Evolutionary conservation across 2,113 vertebrate genomes (phyloP).

Genomic region (Potamarius usumacintae): DNA sequence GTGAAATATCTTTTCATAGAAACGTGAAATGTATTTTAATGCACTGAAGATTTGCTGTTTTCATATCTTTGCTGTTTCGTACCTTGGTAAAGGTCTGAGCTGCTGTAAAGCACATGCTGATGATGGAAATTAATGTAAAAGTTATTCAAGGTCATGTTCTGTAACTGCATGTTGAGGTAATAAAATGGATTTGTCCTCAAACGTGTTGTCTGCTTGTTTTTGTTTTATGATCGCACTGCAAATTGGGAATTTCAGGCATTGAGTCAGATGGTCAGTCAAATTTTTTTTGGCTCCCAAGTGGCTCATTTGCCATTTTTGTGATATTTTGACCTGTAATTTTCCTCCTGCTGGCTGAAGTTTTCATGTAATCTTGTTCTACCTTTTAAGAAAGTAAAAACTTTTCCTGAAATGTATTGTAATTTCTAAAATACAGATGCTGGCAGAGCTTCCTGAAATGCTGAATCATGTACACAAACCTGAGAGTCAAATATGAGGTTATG

Average conservation of each 20-base stretch:
- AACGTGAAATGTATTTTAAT: conserved; percentile 86
- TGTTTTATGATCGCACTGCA: not conserved
- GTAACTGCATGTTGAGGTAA: conserved; percentile 95
- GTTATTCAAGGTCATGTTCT: conserved; percentile 78
- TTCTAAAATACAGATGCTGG: not conserved
- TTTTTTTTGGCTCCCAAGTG: not conserved
- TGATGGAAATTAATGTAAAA: conserved; percentile 55
- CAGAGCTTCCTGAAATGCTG: no score
- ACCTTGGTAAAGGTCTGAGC: conserved; percentile 76
- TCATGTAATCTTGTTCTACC: not conserved
- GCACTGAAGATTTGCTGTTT: conserved; percentile 69
- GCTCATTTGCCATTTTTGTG: not conserved
- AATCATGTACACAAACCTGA: not conserved
- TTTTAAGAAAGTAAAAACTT: not conserved
- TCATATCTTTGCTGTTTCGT: conserved; percentile 12
- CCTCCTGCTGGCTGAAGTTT: no score
- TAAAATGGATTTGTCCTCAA: conserved; percentile 65
- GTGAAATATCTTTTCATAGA: conserved; percentile 81
- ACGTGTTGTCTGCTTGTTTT: conserved; percentile 34
- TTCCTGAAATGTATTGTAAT: not conserved
- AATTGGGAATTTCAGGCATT: not conserved
- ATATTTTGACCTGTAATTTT: not conserved
- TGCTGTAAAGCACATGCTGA: conserved; percentile 81
- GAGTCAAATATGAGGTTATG: not conserved
- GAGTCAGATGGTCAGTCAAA: not conserved